Evolutionary conservation across 2,797 vertebrate species (phyloP), one percentile per base, ranked within the genome.

Genomic region (Mus minutoides): DNA sequence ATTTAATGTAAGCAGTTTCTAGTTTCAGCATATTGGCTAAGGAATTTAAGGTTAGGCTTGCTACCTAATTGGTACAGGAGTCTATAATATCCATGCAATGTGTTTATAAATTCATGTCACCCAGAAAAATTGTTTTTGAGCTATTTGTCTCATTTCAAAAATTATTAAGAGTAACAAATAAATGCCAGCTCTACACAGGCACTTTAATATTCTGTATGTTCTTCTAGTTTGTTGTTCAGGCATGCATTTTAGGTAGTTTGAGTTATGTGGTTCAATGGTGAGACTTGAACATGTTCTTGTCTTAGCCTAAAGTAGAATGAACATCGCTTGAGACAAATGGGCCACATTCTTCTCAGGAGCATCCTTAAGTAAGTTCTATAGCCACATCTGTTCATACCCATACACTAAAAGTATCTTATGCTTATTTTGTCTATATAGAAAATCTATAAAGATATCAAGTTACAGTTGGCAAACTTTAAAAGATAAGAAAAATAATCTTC

Each of bases 1-100:
- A 93, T 96, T 93, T 79, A 83, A 64, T 88, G 82, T 76, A 89
- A 93, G 56, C 26, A 58, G 52, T 80, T 24, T 3, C 12, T 86
- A 16, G 54, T 52, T 95, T 82, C 88, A 54, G 49, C 73, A 94
- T 84, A 80, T 16, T 79, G 87, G 82, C 78, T 75, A 46, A 82
- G 2, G 54, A 37, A 43, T 73, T 78, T 52, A 40, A 75, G 34
- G 31, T 88, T 88, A 78, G 88, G 67, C 24, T 89, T 91, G 79
- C 79, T 62, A 78, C 54, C 6, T 77, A 73, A 88, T 87, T 94
- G 93, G 4, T 26, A 52, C 5, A 58, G 52, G 19, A 84, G 13
- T 93, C 76, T 94, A 21, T 67, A 56, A 6, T 67, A 76, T 76
- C 58, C 16, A 73, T 46, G 17, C 83, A 77, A 21, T 73, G 16